Evolutionary conservation across 1,140 invertebrate species (phyloP).

Genomic region (Ridgeia piscesae): DNA sequence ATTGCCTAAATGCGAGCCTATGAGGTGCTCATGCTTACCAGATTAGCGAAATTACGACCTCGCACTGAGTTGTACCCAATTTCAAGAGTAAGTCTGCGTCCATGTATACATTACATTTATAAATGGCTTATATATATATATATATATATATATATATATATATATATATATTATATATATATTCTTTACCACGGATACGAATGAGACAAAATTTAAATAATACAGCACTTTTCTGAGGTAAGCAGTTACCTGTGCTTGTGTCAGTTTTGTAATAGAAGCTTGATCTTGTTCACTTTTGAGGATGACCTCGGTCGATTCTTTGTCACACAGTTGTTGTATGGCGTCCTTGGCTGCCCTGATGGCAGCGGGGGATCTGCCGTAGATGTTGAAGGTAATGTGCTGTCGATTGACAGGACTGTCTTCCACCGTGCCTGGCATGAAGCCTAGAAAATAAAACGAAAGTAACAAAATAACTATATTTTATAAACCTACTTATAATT

Average conservation of each 20-base stretch:
- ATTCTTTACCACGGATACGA: background rate
- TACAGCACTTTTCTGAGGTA: background rate
- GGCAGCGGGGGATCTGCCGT: background rate
- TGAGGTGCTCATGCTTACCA: no score
- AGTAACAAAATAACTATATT: background rate
- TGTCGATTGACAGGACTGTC: background rate
- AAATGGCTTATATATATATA: no score
- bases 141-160: no score
- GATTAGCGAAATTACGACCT: no score
- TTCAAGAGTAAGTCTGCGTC: no score
- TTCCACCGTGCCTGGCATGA: background rate
- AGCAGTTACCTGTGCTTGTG: background rate
- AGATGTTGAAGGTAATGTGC: constrained; percentile 25
- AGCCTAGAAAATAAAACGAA: background rate
- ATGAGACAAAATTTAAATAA: background rate
- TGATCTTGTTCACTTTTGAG: background rate
- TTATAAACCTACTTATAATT: no score
- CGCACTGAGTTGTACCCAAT: no score
- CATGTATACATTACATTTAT: no score
- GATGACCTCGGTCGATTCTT: background rate
- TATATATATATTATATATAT: no score
- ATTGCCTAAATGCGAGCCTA: no score
- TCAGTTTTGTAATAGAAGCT: background rate
- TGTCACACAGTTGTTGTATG: background rate
- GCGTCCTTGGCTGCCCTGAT: background rate